phyloP scores from a whole-genome alignment of 2,113 vertebrate genomes.

The Onychorhynchus coronatus region DNA sequence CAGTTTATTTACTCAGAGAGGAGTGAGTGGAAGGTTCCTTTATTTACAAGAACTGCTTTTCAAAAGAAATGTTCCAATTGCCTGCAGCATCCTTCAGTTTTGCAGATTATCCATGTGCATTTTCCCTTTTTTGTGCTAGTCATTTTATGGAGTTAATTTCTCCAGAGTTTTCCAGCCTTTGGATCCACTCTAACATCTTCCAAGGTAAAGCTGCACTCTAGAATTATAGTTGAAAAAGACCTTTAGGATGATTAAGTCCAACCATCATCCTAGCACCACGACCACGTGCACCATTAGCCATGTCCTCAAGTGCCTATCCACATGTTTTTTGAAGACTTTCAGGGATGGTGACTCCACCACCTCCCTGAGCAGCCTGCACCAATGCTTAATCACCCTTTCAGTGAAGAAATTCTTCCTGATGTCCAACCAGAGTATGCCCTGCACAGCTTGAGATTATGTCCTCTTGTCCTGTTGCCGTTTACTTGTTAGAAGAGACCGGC shows the following conservation, averaged over 20 bases:
- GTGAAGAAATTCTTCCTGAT: background rate
- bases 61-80: background rate
- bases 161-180: background rate
- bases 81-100: background rate
- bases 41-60: background rate
- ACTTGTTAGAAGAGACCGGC: background rate
- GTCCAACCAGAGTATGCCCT: background rate
- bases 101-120: background rate
- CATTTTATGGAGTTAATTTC: background rate
- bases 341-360: background rate
- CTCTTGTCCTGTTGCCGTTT: background rate
- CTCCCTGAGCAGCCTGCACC: background rate
- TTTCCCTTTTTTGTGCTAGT: background rate
- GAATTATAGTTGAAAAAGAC: background rate
- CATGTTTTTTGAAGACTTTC: background rate
- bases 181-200: background rate
- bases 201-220: background rate
- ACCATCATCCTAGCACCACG: background rate
- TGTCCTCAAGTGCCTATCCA: background rate
- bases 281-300: background rate
- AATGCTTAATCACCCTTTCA: background rate
- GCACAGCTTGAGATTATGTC: background rate
- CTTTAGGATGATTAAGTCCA: background rate
- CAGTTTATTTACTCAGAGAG: background rate
- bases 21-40: background rate